These are phyloP conservation scores for Rhombomys opimus DNA, from an alignment of 2,113 vertebrate species.

Conservation along the genomic window DNA sequence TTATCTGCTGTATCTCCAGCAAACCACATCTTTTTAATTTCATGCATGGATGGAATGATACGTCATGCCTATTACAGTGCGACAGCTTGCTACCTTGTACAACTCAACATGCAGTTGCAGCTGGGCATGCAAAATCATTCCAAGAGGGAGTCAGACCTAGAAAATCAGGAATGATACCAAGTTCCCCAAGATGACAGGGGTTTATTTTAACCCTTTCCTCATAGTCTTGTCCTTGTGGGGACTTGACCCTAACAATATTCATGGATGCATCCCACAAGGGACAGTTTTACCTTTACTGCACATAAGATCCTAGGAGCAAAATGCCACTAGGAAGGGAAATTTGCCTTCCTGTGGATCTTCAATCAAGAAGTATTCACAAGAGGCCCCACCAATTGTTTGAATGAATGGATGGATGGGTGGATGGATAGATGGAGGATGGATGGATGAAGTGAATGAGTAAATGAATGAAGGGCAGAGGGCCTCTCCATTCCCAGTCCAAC, in stretches of 20 bases:
- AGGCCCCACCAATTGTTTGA: background rate
- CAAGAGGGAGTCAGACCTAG: constrained; percentile 67
- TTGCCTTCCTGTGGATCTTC: background rate
- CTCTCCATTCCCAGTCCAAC: background rate
- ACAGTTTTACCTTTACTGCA: background rate
- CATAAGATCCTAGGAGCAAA: background rate
- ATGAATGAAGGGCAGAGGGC: background rate
- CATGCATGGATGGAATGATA: constrained; percentile 86
- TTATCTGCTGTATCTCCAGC: constrained; percentile 88
- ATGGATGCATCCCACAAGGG: background rate
- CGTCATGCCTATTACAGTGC: constrained; percentile 83
- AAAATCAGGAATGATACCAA: constrained; percentile 66
- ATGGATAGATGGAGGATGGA: too few species aligned
- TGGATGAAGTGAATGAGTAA: too few species aligned
- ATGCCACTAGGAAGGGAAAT: background rate
- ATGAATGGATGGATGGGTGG: too few species aligned
- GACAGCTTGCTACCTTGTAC: constrained; percentile 88
- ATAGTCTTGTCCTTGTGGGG: background rate
- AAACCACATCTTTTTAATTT: constrained; percentile 90
- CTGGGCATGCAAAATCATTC: constrained; percentile 84
- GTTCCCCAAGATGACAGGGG: background rate
- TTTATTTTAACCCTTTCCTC: background rate
- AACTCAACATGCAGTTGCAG: constrained; percentile 84
- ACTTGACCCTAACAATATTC: background rate
- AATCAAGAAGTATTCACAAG: background rate